Percentiles rank a stretch among this genome's conserved stretches.
Evolutionary conservation across 1,140 invertebrate genomes (phyloP).

Genomic region (Limonius californicus): DNA sequence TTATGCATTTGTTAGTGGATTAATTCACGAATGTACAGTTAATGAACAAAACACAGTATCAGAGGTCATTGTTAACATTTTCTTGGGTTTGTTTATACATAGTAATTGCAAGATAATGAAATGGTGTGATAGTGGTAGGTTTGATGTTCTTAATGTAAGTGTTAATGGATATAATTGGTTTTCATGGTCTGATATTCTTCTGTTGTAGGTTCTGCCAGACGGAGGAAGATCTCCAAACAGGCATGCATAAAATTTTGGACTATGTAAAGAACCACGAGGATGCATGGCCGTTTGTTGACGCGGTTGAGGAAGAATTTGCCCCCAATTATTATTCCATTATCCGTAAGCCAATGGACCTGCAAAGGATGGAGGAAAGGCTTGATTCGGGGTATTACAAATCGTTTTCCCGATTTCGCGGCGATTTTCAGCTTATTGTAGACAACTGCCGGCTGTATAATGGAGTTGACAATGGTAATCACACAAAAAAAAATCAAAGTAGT

Average conservation of each 20-base stretch:
- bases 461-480: slow-evolving; percentile 79
- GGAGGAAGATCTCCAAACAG: slow-evolving; percentile 78
- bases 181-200: slow-evolving; percentile 1
- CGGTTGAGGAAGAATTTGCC: slow-evolving; percentile 86
- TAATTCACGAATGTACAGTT: neutral
- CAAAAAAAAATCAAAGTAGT: no score
- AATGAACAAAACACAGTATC: neutral
- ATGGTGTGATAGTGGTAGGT: neutral
- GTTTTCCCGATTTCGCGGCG: slow-evolving; percentile 75
- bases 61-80: no score
- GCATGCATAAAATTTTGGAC: slow-evolving; percentile 85
- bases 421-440: slow-evolving; percentile 86
- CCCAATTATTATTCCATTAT: slow-evolving; percentile 80
- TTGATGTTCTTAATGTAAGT: slow-evolving; percentile 1
- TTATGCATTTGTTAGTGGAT: neutral
- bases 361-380: slow-evolving; percentile 82
- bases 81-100: neutral
- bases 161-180: neutral
- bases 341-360: slow-evolving; percentile 79
- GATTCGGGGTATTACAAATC: slow-evolving; percentile 75
- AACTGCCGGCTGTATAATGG: slow-evolving; percentile 91
- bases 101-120: neutral
- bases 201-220: slow-evolving; percentile 66
- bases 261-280: slow-evolving; percentile 80
- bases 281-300: slow-evolving; percentile 88